A percentile compares a stretch with the other conserved stretches of the same genome.
phyloP scores from a whole-genome alignment of 2,113 vertebrate genomes.

The Campylomormyrus tamandua region DNA sequence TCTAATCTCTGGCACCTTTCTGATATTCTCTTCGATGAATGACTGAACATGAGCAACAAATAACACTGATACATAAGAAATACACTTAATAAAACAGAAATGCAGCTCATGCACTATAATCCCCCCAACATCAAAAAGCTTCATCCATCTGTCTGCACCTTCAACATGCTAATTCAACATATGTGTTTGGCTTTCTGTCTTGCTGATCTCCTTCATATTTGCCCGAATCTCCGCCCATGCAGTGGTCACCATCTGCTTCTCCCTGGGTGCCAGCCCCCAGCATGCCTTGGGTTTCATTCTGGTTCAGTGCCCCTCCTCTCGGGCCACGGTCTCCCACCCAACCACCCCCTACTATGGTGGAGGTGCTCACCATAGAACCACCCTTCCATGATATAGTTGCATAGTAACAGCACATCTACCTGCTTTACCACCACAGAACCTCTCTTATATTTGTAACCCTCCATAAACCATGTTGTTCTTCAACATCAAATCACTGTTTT shows the following conservation, averaged over 20 bases:
- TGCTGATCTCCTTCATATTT: neutral
- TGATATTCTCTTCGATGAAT: neutral
- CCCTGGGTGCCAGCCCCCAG: neutral
- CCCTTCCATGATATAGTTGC: neutral
- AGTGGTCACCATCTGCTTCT: conserved; percentile 17
- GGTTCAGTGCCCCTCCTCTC: neutral
- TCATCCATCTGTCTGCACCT: conserved; percentile 4
- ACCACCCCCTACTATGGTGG: neutral
- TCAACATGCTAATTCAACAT: conserved; percentile 13
- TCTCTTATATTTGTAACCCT: neutral
- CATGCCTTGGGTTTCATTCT: conserved; percentile 14
- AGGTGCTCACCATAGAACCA: neutral
- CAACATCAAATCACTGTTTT: neutral
- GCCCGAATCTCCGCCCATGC: conserved; percentile 1
- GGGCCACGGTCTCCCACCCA: neutral
- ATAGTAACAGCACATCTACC: neutral
- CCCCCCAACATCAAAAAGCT: neutral
- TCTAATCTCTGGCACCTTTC: neutral
- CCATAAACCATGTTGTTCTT: conserved; percentile 1
- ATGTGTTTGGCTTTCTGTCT: conserved; percentile 15
- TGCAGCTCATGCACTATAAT: neutral
- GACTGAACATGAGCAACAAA: neutral
- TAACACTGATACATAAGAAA: neutral
- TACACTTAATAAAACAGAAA: neutral
- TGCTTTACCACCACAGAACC: neutral